Evolutionary conservation across 2,888 invertebrate species (phyloP).

Genomic region (Dendrolimus houi): DNA sequence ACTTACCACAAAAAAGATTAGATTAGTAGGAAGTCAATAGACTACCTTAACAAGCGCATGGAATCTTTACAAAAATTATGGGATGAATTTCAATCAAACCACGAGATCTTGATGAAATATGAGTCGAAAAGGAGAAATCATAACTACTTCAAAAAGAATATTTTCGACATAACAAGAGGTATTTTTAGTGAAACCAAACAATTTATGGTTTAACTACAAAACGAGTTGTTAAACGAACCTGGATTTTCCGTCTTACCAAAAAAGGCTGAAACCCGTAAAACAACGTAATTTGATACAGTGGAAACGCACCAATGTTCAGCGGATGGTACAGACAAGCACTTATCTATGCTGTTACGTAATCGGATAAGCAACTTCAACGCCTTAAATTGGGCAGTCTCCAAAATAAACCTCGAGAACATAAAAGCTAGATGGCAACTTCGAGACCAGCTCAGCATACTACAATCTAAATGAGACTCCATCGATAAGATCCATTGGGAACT

Average conservation of each 20-base stretch:
- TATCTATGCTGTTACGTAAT: background rate
- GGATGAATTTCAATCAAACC: conserved; percentile 1
- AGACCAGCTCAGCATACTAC: conserved; percentile 2
- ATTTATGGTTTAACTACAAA: background rate
- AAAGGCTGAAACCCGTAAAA: background rate
- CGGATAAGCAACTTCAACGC: background rate
- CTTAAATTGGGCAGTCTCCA: background rate
- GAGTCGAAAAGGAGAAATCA: background rate
- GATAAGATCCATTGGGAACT: conserved; percentile 4
- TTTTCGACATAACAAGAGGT: background rate
- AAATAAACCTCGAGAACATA: background rate
- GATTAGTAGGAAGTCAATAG: conserved; percentile 3
- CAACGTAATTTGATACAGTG: background rate
- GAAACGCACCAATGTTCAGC: background rate
- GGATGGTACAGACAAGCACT: background rate
- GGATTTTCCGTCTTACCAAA: background rate
- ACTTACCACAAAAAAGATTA: conserved; percentile 3
- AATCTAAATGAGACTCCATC: conserved; percentile 1
- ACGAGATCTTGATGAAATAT: background rate
- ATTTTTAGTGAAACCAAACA: background rate
- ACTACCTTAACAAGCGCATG: conserved; percentile 4
- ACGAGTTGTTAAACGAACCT: background rate
- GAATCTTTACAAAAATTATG: background rate
- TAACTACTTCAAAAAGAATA: background rate
- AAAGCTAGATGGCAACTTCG: conserved; percentile 2